phyloP scores from a whole-genome alignment of 2,113 vertebrate species.

The Cromileptes altivelis region DNA sequence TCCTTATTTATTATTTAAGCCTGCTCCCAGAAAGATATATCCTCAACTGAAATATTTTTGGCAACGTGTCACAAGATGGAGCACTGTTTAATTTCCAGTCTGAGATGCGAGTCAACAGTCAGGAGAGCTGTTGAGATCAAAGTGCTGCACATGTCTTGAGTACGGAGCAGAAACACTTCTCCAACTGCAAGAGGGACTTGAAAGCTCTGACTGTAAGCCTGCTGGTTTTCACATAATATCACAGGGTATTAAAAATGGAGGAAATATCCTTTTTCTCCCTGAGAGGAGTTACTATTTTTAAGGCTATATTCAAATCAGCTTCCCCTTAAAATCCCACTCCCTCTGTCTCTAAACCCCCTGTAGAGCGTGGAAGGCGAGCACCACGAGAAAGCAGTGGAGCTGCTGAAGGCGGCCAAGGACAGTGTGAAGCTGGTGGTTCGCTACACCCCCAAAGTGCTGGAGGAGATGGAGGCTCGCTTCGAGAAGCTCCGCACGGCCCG shows the following conservation, averaged over 20 bases:
- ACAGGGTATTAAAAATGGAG: background rate
- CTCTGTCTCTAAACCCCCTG: background rate
- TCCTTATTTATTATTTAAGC: constrained; percentile 20
- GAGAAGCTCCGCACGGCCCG: constrained; percentile 97
- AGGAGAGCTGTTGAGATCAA: constrained; percentile 13
- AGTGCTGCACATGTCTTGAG: background rate
- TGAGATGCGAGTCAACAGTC: constrained; percentile 22
- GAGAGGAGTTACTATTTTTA: constrained; percentile 2
- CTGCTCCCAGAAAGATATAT: background rate
- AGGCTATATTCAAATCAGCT: constrained; percentile 19
- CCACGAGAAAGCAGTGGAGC: constrained; percentile 97
- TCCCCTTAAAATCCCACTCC: background rate
- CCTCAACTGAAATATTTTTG: background rate
- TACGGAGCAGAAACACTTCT: constrained; percentile 15
- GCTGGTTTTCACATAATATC: background rate
- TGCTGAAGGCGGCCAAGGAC: constrained; percentile 97
- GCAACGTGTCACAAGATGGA: background rate
- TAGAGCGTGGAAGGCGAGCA: constrained; percentile 99
- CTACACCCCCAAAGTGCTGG: constrained; percentile 98
- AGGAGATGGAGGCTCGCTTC: constrained; percentile 99
- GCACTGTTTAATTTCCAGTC: constrained; percentile 18
- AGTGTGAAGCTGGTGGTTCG: constrained; percentile 98
- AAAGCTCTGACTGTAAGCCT: background rate
- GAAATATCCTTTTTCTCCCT: background rate
- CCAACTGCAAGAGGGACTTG: background rate